Evolutionary conservation across 2,888 invertebrate species (phyloP), one percentile per base, ranked within the genome.

Genomic region (Drosophila eohydei): DNA sequence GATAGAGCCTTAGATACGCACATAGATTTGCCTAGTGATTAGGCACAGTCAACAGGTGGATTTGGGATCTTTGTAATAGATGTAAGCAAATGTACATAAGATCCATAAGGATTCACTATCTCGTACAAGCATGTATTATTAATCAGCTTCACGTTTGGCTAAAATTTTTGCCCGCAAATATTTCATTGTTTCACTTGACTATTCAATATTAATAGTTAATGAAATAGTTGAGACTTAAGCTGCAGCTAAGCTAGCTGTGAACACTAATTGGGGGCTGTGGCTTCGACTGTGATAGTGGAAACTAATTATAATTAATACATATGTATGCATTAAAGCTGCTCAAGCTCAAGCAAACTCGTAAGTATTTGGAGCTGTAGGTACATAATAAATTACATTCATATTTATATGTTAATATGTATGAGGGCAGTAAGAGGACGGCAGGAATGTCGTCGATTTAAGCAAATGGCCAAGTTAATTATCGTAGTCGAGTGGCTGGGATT

Each of bases 391-490:
- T 67, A 72, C 80, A 50, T 50, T 50, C 50, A 84, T 78, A 85
- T 87, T 87, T 83, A 83, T 74, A 89, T 84, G 89, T 74, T 87
- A 87, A 87, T 84, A 69, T 65, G 65, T 65, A 8, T 50, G 43
- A 59, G 50, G 48, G 55, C 64, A 52, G 21, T 32, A 30, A 46
- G 14, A 46, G 14, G 26, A 28, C 8, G 52, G 48, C 43, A 54
- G 44, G 36, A 38, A 51, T 54, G 30, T 21, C 32, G n/a, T 12
- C 44, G 50, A 54, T 54, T 48, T 30, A 46, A 61, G 58, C 61
- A 78, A 83, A 83, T 80, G 78, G 68, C 74, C 62, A 76, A 81
- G 81, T 89, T 84, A 84, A 84, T 84, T 84, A 84, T 74, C 75
- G 62, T 62, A 80, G 51, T 36, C 43, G 54, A 61, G 64, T 65